Base-by-base conservation (phyloP, 2,888 invertebrate species). In the Callosobruchus maculatus region DNA sequence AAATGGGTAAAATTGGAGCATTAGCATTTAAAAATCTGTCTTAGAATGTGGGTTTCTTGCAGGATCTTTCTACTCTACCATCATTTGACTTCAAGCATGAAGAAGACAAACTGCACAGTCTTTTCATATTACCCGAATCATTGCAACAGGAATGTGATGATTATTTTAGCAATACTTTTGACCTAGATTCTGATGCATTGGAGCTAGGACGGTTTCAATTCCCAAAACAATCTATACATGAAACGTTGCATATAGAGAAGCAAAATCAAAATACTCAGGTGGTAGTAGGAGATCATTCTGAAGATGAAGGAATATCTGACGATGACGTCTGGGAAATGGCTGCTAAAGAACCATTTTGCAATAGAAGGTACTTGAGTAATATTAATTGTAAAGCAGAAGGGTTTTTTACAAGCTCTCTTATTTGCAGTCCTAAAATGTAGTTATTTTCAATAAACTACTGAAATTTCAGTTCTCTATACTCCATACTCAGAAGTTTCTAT, bases 281-380 rank as follows among this genome's bases (percentile, higher is more conserved):
- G 70, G 80, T 82, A 77, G 81, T 82, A 74, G 80, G 81, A 20
- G 80, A 80, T 73, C 75, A 76, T 70, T 82, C 80, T 30, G 81
- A 80, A 49, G 49, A 49, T 49, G 49, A 49, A 1, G 49, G 49
- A 1, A 49, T 49, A 13, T 49, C 49, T 13, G 49, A 49, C 1
- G 81, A 81, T 75, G 76, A 80, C 77, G 82, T 86, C 70, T 86
- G 86, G 86, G 85, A 85, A 49, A 31, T 77, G 70, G 74, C 82
- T 21, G 85, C 80, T 13, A 49, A 18, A 49, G 49, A 49, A 18
- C 49, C 49, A 49, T 49, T 49, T 18, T 49, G 49, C 49, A 49
- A 49, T 7, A 49, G 49, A 18, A 49, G 49, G 49, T 21, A 67
- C n/a, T n/a, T n/a, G 30, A 71, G 0, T 30, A 3, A 21, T 21